phyloP scores from a whole-genome alignment of 2,113 vertebrate genomes.

The Burhinus bistriatus region DNA sequence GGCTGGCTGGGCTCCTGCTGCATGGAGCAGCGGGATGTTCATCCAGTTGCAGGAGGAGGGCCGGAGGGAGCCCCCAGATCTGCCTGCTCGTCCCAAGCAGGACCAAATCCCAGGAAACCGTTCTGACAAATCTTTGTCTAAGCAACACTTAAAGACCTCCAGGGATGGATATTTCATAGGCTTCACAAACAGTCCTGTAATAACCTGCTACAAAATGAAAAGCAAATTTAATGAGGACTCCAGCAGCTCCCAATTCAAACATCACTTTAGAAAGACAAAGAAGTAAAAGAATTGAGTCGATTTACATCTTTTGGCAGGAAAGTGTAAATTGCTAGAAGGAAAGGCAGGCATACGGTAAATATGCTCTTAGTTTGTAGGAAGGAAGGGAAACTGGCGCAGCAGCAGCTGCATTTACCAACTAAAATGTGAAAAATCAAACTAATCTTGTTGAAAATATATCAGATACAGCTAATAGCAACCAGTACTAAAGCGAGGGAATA shows the following conservation, averaged over 20 bases:
- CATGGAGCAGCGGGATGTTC: fast-evolving
- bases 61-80: background rate
- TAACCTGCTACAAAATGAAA: background rate
- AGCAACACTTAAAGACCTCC: background rate
- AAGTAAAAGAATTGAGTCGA: background rate
- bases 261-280: conserved; percentile 27
- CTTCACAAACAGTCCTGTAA: conserved; percentile 8
- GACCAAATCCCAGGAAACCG: background rate
- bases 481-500: background rate
- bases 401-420: background rate
- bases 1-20: background rate
- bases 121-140: background rate
- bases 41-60: background rate
- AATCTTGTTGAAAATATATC: background rate
- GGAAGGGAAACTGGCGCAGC: background rate
- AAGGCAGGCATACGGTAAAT: background rate
- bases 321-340: background rate
- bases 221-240: conserved; percentile 39
- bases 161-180: background rate
- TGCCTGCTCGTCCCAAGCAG: background rate
- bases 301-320: conserved; percentile 6
- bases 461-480: background rate
- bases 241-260: conserved; percentile 28
- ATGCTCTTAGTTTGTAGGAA: background rate
- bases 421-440: background rate